Evolutionary conservation across 2,888 invertebrate genomes (phyloP), one percentile per base, ranked within the genome.

Genomic region (Spisula subtruncata): DNA sequence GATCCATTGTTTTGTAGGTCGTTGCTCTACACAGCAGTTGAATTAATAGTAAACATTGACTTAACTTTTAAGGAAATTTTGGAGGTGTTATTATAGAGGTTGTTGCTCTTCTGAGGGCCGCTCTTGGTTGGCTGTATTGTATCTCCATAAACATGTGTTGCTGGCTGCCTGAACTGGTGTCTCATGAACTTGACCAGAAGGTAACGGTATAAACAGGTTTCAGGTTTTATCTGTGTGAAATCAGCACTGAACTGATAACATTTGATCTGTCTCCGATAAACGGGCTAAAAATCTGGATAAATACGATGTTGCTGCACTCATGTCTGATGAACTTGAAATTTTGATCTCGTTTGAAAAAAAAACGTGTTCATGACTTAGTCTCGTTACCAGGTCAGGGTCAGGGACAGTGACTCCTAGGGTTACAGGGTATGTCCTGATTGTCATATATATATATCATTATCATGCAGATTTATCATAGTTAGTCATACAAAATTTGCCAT

Each of bases 361-460:
- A 35, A 32, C 75, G 18, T 75, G 75, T 18, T 75, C 75, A 75
- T 75, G 75, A 75, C 35, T 35, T 75, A 16, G 75, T 75, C 75
- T 75, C 35, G 16, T 32, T 35, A 18, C 32, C 14, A 35, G 29
- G 1, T 75, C 35, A 75, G 16, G 18, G 41, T 16, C 32, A 1
- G 18, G 29, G 1, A 35, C 35, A 75, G 16, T 2, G 41, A 41
- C 41, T 41, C 8, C 41, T 5, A 41, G 41, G 41, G 41, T 41
- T 41, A 41, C 41, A 41, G 41, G 41, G 41, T 41, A 75, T 75
- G 29, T 2, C n/a, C n/a, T n/a, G n/a, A n/a, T n/a, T n/a, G n/a
- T n/a, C n/a, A n/a, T n/a, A n/a, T n/a, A n/a, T n/a, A n/a, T n/a
- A n/a, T 32, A 16, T 75, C 29, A 32, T 75, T 75, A 25, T 35